These are phyloP conservation scores for Eupeodes latifasciatus DNA, from an alignment of 2,888 invertebrate genomes.

Conservation along the genomic window DNA sequence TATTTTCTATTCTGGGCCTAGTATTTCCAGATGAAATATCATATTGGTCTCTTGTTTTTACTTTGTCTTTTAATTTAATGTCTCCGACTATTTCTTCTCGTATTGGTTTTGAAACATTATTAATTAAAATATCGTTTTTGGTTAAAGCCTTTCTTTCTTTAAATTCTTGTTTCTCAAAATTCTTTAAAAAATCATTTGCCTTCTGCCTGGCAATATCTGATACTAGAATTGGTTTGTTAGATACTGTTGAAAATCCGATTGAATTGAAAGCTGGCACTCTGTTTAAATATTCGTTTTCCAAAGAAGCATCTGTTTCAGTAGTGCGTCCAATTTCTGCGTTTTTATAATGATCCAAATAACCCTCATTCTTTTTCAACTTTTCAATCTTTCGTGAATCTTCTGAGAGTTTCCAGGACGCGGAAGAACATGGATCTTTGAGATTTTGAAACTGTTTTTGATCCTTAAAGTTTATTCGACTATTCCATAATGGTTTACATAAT, in stretches of 20 bases:
- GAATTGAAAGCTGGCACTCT: background rate
- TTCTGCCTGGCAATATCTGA: constrained; percentile 60
- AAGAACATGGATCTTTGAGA: background rate
- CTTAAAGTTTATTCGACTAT: background rate
- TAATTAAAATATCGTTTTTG: background rate
- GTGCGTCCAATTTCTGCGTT: background rate
- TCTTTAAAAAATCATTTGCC: constrained; percentile 5
- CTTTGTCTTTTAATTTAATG: constrained; percentile 9
- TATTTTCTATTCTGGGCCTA: background rate
- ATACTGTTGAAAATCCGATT: constrained; percentile 63
- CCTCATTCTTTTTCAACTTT: background rate
- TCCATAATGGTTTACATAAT: background rate
- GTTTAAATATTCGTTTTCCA: background rate
- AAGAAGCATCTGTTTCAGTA: too few species aligned
- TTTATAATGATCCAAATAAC: background rate
- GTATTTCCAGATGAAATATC: background rate
- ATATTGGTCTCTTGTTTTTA: background rate
- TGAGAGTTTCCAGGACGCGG: background rate
- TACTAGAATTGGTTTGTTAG: constrained; percentile 63
- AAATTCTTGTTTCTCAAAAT: constrained; percentile 4
- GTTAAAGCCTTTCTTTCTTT: background rate
- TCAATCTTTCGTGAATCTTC: background rate
- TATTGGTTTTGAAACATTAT: background rate
- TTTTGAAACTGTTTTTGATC: background rate
- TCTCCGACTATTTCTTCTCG: constrained; percentile 48